A percentile compares a stretch with the other conserved stretches of the same genome.
Conservation (phyloP, 2,113 vertebrate genomes). For the Alaudala cheleensis region DNA sequence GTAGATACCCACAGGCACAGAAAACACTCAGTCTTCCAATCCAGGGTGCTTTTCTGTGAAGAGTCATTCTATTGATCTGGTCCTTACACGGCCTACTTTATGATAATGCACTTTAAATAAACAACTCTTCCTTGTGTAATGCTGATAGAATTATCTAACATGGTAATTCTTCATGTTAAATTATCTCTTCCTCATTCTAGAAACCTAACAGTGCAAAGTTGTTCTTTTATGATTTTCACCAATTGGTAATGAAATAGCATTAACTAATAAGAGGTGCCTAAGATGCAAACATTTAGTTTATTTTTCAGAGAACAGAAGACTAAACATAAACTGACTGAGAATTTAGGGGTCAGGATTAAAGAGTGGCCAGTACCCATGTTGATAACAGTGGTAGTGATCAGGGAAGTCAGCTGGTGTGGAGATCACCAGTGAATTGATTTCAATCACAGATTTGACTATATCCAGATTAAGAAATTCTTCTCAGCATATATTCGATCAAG, state of each 20-base stretch:
- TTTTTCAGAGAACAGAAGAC: not conserved
- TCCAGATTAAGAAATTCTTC: not conserved
- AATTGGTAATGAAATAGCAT: not conserved
- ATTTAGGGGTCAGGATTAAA: not conserved
- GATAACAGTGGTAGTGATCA: not conserved
- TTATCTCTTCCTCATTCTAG: not conserved
- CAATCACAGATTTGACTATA: not conserved
- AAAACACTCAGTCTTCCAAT: not conserved
- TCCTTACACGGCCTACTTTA: not conserved
- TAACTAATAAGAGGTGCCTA: not conserved
- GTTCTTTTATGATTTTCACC: not conserved
- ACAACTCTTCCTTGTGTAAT: not conserved
- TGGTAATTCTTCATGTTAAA: not conserved
- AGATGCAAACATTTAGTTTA: not conserved
- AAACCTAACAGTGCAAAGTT: not conserved
- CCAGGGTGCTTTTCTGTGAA: not conserved
- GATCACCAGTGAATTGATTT: not conserved
- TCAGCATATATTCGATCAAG: not conserved
- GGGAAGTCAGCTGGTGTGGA: not conserved
- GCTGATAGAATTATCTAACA: not conserved
- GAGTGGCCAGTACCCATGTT: not conserved
- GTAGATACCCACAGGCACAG: not conserved
- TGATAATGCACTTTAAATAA: not conserved
- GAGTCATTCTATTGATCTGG: not conserved
- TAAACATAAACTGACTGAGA: not conserved